phyloP scores from a whole-genome alignment of 2,113 vertebrate species.

The Lycaon pictus region DNA sequence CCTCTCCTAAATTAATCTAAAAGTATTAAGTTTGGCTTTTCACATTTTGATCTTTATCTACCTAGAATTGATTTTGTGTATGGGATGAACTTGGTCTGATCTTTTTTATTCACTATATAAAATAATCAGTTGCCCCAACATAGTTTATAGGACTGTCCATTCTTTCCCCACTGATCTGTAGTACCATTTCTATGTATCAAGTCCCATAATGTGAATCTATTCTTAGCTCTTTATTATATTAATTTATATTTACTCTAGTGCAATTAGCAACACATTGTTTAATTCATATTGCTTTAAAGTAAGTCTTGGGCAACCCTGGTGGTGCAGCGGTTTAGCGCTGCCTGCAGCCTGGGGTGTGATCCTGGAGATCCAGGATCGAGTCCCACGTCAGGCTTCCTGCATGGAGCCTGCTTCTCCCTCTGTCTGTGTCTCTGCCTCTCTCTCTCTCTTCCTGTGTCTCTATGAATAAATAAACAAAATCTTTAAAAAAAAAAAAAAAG shows the following conservation, averaged over 20 bases:
- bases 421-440: too few species aligned
- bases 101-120: background rate
- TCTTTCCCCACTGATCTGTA: background rate
- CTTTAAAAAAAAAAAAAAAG: background rate
- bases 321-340: too few species aligned
- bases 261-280: background rate
- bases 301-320: too few species aligned
- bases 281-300: background rate
- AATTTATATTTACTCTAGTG: background rate
- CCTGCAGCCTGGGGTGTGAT: too few species aligned
- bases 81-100: background rate
- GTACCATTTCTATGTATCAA: background rate
- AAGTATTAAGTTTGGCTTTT: background rate
- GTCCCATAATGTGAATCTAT: background rate
- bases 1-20: background rate
- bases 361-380: too few species aligned
- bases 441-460: too few species aligned
- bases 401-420: too few species aligned
- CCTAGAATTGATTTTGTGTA: background rate
- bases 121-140: background rate
- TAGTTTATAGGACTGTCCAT: background rate
- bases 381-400: too few species aligned
- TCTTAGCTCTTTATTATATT: background rate
- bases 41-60: background rate
- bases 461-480: background rate